Conservation (phyloP, 2,888 invertebrate genomes). For the Plebejus anna region DNA sequence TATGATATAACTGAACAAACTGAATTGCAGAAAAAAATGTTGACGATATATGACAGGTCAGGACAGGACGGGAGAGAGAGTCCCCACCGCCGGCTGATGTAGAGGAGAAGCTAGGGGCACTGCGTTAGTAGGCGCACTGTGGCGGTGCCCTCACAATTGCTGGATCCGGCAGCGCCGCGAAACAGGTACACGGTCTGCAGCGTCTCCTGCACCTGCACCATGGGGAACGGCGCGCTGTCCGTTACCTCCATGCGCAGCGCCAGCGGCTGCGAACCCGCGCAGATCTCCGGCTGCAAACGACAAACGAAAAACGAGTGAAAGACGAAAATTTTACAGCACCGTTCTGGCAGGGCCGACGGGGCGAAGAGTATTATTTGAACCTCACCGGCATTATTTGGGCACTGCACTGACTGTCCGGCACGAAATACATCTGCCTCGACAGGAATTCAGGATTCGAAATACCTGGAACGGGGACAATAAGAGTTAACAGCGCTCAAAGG, state of each 20-base stretch:
- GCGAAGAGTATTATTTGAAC: neutral
- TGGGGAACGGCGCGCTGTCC: neutral
- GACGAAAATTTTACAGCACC: no score
- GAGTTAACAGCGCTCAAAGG: neutral
- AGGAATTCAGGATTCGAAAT: neutral
- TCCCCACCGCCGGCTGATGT: no score
- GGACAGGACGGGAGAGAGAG: no score
- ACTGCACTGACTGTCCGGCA: neutral
- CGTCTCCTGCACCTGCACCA: conserved; percentile 1
- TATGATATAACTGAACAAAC: neutral
- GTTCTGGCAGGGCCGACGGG: no score
- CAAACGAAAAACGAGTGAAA: neutral
- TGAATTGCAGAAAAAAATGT: neutral
- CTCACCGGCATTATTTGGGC: conserved; percentile 6
- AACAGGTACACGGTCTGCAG: conserved; percentile 9
- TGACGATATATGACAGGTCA: neutral
- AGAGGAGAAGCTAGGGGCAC: neutral
- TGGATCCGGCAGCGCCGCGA: neutral
- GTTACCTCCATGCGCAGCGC: neutral
- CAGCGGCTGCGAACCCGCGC: neutral
- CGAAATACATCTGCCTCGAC: neutral
- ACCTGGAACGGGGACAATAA: neutral
- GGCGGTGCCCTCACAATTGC: neutral
- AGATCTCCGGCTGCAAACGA: neutral
- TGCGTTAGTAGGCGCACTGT: neutral